Conservation (phyloP, 2,888 invertebrate species). For the Volucella bombylans region DNA sequence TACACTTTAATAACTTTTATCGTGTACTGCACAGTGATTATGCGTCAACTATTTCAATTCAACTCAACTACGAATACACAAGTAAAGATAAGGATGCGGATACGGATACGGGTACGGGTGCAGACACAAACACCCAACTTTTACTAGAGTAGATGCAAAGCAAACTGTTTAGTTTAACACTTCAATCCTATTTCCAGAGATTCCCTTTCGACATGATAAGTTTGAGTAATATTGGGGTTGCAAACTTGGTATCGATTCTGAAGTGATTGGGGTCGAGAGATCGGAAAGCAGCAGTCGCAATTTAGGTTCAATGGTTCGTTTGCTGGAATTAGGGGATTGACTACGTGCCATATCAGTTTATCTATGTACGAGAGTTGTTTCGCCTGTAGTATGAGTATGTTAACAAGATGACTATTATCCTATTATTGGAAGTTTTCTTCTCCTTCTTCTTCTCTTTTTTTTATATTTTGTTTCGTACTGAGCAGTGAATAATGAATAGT, state of each 20-base stretch:
- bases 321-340: conserved; percentile 9
- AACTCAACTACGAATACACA: too few relatives aligned
- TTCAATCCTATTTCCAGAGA: conserved; percentile 43
- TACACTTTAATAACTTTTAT: conserved; percentile 58
- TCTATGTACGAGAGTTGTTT: conserved; percentile 41
- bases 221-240: neutral
- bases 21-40: conserved; percentile 59
- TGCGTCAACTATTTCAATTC: conserved; percentile 58
- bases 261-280: conserved; percentile 67
- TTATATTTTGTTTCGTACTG: neutral
- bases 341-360: conserved; percentile 68
- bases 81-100: too few relatives aligned
- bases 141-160: neutral
- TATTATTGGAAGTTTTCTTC: conserved; percentile 37
- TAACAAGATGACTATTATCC: conserved; percentile 63
- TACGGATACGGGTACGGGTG: too few relatives aligned
- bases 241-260: conserved; percentile 3
- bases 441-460: neutral
- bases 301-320: conserved; percentile 52
- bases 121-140: conserved; percentile 2
- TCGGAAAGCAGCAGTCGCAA: conserved; percentile 46
- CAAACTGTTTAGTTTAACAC: conserved; percentile 49
- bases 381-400: conserved; percentile 23
- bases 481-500: neutral
- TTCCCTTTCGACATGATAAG: conserved; percentile 32